Evolutionary conservation across 2,888 invertebrate genomes (phyloP), one percentile per base, ranked within the genome.

Genomic region (Disparrhopalites patrizii): DNA sequence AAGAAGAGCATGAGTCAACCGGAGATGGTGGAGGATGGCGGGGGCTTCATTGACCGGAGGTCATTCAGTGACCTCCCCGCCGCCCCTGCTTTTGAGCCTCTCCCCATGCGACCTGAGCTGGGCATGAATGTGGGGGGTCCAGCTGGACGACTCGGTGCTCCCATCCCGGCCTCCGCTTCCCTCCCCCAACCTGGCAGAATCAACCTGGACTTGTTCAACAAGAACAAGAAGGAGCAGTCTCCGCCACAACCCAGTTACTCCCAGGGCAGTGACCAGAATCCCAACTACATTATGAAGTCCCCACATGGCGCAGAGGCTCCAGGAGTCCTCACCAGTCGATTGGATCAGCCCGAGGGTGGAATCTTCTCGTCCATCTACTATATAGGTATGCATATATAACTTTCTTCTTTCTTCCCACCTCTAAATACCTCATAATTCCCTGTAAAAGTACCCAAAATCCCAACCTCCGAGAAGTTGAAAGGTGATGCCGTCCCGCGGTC

Each of bases 351-450:
- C 38, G 18, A n/a, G 23, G 20, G 23, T 7, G 47, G 47, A 47
- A 15, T 47, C 20, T 60, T 58, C 40, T 38, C 65, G 54, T 66
- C 68, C 10, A 65, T 77, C 58, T 80, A 80, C 70, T 79, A 79
- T 67, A 79, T 80, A 54, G 80, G 81, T 81, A 73, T n/a, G n/a
- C n/a, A n/a, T n/a, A n/a, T n/a, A n/a, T n/a, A n/a, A n/a, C n/a
- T n/a, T n/a, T n/a, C n/a, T n/a, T 50, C 31, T 20, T 20, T 25
- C 25, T 28, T 33, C 33, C 33, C 36, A 3, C 36, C 7, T 43
- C 20, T 7, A 3, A 43, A 18, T 13, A 18, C 20, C 5, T 43
- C n/a, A 18, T 43, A 18, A 18, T 20, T 43, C 13, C n/a, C n/a
- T n/a, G n/a, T n/a, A n/a, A n/a, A n/a, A n/a, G n/a, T n/a, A n/a